Percentiles rank a stretch among this genome's conserved stretches.
These are phyloP conservation scores for Odontocerum albicorne DNA, from an alignment of 2,888 invertebrate species.

Conservation along the genomic window DNA sequence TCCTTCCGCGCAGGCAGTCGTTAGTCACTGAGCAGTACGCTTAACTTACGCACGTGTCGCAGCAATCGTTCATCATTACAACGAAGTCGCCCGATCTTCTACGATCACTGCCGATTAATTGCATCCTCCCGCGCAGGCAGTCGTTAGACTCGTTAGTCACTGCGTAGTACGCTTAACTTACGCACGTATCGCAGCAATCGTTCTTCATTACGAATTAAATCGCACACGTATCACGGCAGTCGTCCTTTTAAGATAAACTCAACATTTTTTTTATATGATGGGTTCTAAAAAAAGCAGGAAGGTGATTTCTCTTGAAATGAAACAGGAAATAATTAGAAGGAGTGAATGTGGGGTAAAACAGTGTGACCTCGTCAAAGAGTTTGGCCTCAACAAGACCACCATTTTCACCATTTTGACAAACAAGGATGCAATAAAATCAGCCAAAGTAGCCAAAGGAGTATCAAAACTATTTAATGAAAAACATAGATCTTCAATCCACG, in stretches of 20 bases:
- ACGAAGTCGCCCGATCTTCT: too few relatives aligned
- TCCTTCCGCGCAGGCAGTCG: too few relatives aligned
- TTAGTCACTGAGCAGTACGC: too few relatives aligned
- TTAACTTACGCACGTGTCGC: too few relatives aligned
- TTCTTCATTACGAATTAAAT: too few relatives aligned
- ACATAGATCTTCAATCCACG: conserved; percentile 30
- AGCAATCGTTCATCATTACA: too few relatives aligned
- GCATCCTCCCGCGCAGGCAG: too few relatives aligned
- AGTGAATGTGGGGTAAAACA: conserved; percentile 16
- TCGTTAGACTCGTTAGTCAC: too few relatives aligned
- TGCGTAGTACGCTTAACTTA: too few relatives aligned
- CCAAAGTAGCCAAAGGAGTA: conserved; percentile 21
- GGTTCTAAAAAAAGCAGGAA: conserved; percentile 28
- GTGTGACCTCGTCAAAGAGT: conserved; percentile 30
- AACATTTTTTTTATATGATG: conserved; percentile 15
- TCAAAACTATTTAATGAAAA: conserved; percentile 29
- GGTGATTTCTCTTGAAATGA: conserved; percentile 30
- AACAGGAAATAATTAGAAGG: conserved; percentile 27
- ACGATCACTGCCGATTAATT: too few relatives aligned
- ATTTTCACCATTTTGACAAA: conserved; percentile 29
- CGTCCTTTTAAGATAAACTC: conserved; percentile 2
- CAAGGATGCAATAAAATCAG: conserved; percentile 27
- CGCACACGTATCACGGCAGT: background rate
- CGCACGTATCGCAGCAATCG: too few relatives aligned
- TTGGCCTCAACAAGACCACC: conserved; percentile 29